Evolutionary conservation across 2,888 invertebrate genomes (phyloP).

Genomic region (Standfussiana lucernea): DNA sequence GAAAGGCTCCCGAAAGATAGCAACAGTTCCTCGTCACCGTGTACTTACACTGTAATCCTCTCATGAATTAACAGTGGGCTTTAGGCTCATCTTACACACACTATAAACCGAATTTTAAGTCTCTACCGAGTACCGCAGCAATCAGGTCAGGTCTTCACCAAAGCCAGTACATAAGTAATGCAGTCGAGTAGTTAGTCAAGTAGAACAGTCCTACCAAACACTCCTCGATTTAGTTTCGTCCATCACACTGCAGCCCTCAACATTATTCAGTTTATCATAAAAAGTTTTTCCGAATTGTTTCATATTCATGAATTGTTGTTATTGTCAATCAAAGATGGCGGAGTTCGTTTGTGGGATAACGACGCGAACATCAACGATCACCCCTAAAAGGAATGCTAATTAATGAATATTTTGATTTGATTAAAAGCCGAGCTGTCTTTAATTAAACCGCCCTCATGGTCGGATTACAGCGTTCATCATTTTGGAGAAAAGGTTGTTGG

Average conservation of each 20-base stretch:
- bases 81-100: not conserved
- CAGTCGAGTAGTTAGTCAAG: constrained; percentile 33
- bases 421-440: constrained; percentile 36
- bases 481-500: constrained; percentile 6
- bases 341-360: constrained; percentile 28
- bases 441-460: constrained; percentile 40
- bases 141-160: not conserved
- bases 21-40: not conserved
- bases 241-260: constrained; percentile 57
- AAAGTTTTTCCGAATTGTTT: constrained; percentile 35
- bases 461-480: constrained; percentile 26
- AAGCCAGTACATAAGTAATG: not conserved
- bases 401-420: constrained; percentile 41
- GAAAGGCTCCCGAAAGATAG: not conserved
- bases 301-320: constrained; percentile 50
- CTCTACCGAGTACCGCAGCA: not conserved
- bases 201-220: constrained; percentile 29
- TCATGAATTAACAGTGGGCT: not conserved
- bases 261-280: constrained; percentile 46
- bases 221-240: constrained; percentile 46
- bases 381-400: constrained; percentile 41
- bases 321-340: constrained; percentile 40
- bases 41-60: not conserved
- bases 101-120: not conserved
- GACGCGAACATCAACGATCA: constrained; percentile 20